Base-by-base conservation (phyloP, 2,888 invertebrate genomes). In the Drosophila mimica region DNA sequence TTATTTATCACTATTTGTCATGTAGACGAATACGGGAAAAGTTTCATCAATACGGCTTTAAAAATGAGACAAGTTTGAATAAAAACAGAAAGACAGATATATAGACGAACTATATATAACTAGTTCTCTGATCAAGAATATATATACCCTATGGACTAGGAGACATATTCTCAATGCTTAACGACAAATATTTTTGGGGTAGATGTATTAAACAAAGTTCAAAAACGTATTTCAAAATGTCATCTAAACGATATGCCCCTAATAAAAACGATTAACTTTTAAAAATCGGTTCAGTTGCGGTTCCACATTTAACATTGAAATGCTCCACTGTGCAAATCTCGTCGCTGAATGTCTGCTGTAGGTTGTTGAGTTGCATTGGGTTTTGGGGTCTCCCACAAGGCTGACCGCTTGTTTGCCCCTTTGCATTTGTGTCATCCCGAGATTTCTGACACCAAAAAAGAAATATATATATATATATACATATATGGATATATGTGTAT, bases 331-430 rank as follows among this genome's bases (percentile, higher is more conserved):
- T 70, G 54, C 54, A 25, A 46, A 51, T 43, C 51, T 70, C 38
- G 17, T n/a, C 13, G 28, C 30, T 40, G 57, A n/a, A n/a, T 59
- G 46, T 46, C 62, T 56, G 52, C 40, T 36, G 71, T 63, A 53
- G 40, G 11, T 72, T 58, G 38, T 48, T 62, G 30, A 46, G 43
- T 51, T 38, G 57, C 46, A 58, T 43, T 43, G 58, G 63, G 58
- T 49, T 70, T 71, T 60, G 59, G 9, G 60, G 72, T 57, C 51
- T 28, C 48, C 71, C 72, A 72, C 64, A 58, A 58, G 73, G 58
- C 63, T 72, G 71, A 71, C 71, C 64, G 64, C 64, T 51, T 71
- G 70, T 72, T 70, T 70, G 62, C 46, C 43, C 46, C 57, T 52
- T 71, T 49, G 52, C 52, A 69, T 53, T 70, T 49, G 49, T 58